Base-by-base conservation (phyloP, 35 echinoderm and acorn worm genomes). In the Chiridota heheva region DNA sequence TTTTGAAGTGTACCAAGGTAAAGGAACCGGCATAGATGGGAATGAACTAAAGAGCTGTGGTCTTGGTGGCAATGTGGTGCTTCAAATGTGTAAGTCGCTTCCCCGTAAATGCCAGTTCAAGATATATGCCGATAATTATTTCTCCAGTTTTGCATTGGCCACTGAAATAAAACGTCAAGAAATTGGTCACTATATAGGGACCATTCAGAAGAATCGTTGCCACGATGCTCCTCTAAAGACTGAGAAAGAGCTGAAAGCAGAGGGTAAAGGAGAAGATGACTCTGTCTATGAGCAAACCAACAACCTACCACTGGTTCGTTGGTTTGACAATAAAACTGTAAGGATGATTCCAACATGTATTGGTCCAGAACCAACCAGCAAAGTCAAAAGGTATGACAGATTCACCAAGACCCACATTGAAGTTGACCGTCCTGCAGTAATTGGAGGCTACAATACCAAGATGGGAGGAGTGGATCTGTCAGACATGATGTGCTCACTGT, bases 281-380 rank as follows among this genome's bases (percentile, higher is more conserved):
- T n/a, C n/a, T n/a, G 47, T 51, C 8, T 51, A 51, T 51, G 47
- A 51, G n/a, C 47, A n/a, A n/a, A 51, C 7, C 46, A 51, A n/a
- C 46, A 63, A 10, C 25, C 25, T 63, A 29, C 7, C 7, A 63
- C 7, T 26, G 18, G 63, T 66, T 36, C 63, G 63, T 33, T 66
- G 63, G 63, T 66, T 34, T 66, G 63, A 66, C 63, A 66, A 66
- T 17, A 66, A 66, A 29, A 66, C 63, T 36, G 63, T 66, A 5
- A 66, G 28, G 28, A 2, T 66, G 1, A 27, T 66, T 3, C 38
- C 63, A 2, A 66, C 63, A 66, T 66, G 38, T 31, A 15, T 66
- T 36, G 63, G 63, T 3, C 63, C 5, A 66, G 63, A 66, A 2
- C 63, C 63, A 2, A 66, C 63, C 25, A 66, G 63, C 63, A 66